phyloP scores from a whole-genome alignment of 1,140 invertebrate species.

The Drosophila rufa region DNA sequence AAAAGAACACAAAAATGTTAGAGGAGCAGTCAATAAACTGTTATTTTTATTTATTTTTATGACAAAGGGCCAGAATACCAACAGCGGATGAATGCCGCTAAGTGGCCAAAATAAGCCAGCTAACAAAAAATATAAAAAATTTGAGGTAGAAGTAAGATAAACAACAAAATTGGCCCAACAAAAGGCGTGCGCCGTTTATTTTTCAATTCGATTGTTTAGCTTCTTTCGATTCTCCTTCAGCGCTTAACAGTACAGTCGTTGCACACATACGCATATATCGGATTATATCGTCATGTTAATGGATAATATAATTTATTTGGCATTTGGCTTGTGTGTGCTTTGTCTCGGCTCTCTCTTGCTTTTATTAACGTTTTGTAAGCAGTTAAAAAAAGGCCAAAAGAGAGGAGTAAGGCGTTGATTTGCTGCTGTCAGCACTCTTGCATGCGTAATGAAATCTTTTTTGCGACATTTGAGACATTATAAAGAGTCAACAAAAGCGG shows the following conservation, averaged over 20 bases:
- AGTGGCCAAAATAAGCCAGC: not conserved
- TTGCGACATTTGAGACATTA: conserved; percentile 40
- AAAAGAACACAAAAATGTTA: not conserved
- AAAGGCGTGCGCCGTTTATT: conserved; percentile 25
- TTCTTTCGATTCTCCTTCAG: conserved; percentile 8
- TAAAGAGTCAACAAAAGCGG: conserved; percentile 3
- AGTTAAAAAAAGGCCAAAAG: conserved; percentile 7
- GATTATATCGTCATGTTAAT: conserved; percentile 33
- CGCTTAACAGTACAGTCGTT: conserved; percentile 32
- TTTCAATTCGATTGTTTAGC: conserved; percentile 14
- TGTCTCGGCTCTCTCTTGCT: not conserved
- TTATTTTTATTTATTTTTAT: too few relatives aligned
- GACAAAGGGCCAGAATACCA: not conserved
- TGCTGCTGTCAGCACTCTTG: conserved; percentile 57
- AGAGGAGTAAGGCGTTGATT: conserved; percentile 33
- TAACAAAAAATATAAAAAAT: not conserved
- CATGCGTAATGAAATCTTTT: conserved; percentile 64
- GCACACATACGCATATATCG: not conserved
- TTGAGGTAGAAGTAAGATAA: not conserved
- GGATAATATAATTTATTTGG: conserved; percentile 56
- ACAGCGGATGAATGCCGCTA: conserved; percentile 5
- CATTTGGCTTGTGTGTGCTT: conserved; percentile 27
- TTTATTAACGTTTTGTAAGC: conserved; percentile 19
- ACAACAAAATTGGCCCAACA: conserved; percentile 4
- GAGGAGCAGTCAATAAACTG: not conserved